Evolutionary conservation across 2,888 invertebrate species (phyloP), one percentile per base, ranked within the genome.

Genomic region (Cerastoderma edule): DNA sequence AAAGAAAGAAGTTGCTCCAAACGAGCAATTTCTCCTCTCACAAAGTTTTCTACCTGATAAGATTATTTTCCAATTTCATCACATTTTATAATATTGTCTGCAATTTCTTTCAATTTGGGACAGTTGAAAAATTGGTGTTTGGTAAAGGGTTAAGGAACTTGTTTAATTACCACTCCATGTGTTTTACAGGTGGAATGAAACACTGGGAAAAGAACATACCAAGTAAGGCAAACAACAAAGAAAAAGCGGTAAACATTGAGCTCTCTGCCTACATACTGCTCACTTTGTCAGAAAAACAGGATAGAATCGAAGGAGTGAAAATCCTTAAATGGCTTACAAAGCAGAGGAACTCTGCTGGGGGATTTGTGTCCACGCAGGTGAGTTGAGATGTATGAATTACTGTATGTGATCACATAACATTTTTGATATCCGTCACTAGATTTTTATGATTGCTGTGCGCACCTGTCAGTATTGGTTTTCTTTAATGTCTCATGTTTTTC

Each of bases 301-400:
- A 88, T 28, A 46, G 87, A 0, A 54, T 78, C 4, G 83, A 85
- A 32, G 89, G 86, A 5, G 66, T 90, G n/a, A 85, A 86, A 13
- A 85, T 92, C 39, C 78, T 90, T 19, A 89, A 87, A 67, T 93
- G 92, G 92, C 72, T 93, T 56, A 84, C 89, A 19, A 69, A 83
- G 10, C 90, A 92, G 75, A 85, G 89, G 64, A 90, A 91, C 67
- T 85, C 89, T 4, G 70, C 86, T 63, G 93, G 93, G 10, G 90
- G 92, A 1, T 93, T 92, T 80, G 76, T 84, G 8, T 92, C 92
- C 19, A 92, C 93, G n/a, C 93, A 93, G 89, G 92, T 92, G 76
- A n/a, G 44, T 33, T 28, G 4, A 22, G 22, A 48, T n/a, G n/a
- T n/a, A n/a, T n/a, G n/a, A n/a, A n/a, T n/a, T n/a, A n/a, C n/a